Base-by-base conservation (phyloP, 2,113 vertebrate species). In the Epinephelus lanceolatus region DNA sequence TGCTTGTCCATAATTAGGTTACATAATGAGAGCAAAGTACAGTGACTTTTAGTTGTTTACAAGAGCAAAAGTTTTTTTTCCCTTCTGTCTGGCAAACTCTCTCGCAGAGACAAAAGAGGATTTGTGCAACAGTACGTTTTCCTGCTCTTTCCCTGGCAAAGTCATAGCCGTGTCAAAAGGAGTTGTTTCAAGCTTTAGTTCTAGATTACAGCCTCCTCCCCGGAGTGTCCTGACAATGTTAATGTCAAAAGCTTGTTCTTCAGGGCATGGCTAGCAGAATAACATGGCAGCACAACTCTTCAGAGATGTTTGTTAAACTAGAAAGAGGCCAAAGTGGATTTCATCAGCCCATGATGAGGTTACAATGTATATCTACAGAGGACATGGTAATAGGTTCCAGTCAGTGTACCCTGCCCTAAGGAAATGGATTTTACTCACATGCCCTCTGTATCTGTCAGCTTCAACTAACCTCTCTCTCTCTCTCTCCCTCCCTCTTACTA, bases 231-330 rank as follows among this genome's bases (percentile, higher is more conserved):
- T 78, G 86, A 81, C 80, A 87, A 90, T 83, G 90, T 94, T 95
- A 90, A 95, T 93, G 92, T 92, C 93, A 89, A 92, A 94, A 86
- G 88, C 90, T 82, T 92, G 90, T 93, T 93, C 91, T 91, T 86
- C 25, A 21, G 89, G 89, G 86, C 83, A 78, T 67, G 57, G 85
- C 87, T 74, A 59, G 70, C 59, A 61, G 66, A 81, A 19, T 30
- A 87, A 89, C 93, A 93, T 88, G 89, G 89, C 91, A 92, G 84
- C 62, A 19, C 15, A 56, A 66, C 83, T 80, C 87, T 84, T 80
- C 76, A 67, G 70, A 89, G 77, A 90, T 87, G 84, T 86, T 81
- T 84, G 91, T 89, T 91, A 74, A 80, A 90, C 71, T 56, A 81
- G 52, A 80, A 69, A 71, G 70, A 85, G 87, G 84, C 86, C 79